Evolutionary conservation across 2,888 invertebrate species (phyloP).

Genomic region (Gastrophysa polygoni): DNA sequence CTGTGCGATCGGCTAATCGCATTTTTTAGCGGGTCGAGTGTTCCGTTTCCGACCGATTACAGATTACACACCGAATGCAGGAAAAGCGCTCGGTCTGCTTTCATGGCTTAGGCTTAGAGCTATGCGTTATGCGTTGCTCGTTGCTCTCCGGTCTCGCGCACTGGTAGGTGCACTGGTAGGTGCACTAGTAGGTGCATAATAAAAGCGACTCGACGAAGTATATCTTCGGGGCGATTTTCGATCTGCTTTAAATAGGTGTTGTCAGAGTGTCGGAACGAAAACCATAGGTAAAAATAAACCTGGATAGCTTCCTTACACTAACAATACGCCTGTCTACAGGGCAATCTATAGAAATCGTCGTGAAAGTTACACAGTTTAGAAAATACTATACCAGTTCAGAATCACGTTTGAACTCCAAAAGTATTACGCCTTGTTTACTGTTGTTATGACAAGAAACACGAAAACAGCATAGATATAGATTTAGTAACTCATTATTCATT

Average conservation of each 20-base stretch:
- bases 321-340: neutral
- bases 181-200: too few relatives aligned
- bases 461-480: too few relatives aligned
- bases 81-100: constrained; percentile 14
- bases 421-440: too few relatives aligned
- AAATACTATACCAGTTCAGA: too few relatives aligned
- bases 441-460: too few relatives aligned
- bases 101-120: too few relatives aligned
- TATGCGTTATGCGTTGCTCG: too few relatives aligned
- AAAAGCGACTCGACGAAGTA: constrained; percentile 8
- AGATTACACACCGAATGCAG: constrained; percentile 29
- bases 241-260: constrained; percentile 8
- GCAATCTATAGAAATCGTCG: neutral
- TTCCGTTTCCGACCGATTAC: constrained; percentile 35
- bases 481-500: too few relatives aligned
- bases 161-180: too few relatives aligned
- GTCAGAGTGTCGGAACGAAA: neutral
- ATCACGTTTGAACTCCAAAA: too few relatives aligned
- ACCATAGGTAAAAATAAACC: constrained; percentile 13
- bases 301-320: neutral
- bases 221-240: constrained; percentile 2
- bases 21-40: constrained; percentile 34
- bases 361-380: too few relatives aligned
- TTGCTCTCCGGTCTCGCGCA: too few relatives aligned
- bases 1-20: constrained; percentile 26